phyloP scores from a whole-genome alignment of 2,797 vertebrate genomes.

The Meriones psammophilus region DNA sequence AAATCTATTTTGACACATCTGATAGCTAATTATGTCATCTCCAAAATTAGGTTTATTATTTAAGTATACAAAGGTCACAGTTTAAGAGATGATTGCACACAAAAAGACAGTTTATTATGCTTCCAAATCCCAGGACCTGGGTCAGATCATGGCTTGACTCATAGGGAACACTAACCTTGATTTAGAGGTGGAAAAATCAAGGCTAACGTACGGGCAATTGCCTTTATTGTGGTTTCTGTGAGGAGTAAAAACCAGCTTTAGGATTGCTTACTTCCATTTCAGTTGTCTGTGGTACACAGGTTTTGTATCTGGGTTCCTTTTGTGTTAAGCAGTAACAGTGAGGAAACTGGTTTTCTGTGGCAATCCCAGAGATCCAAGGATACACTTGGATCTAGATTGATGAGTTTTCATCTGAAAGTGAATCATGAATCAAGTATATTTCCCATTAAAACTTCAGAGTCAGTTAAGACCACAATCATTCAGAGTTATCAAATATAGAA shows the following conservation, averaged over 20 bases:
- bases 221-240: neutral
- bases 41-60: neutral
- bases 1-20: neutral
- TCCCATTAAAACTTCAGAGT: neutral
- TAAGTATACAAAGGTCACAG: neutral
- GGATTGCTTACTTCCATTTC: neutral
- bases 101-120: neutral
- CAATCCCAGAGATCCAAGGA: neutral
- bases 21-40: neutral
- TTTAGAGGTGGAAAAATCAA: neutral
- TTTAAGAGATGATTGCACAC: neutral
- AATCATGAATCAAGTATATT: neutral
- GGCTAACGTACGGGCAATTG: neutral
- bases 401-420: neutral
- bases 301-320: neutral
- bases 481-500: neutral
- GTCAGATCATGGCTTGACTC: accelerated
- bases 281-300: neutral
- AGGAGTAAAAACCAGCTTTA: neutral
- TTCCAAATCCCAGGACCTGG: neutral
- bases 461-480: neutral
- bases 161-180: neutral
- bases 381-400: neutral
- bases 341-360: neutral
- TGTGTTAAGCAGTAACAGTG: neutral